Base-by-base conservation (phyloP, 2,113 vertebrate genomes). In the Psittacula cyanocephala region DNA sequence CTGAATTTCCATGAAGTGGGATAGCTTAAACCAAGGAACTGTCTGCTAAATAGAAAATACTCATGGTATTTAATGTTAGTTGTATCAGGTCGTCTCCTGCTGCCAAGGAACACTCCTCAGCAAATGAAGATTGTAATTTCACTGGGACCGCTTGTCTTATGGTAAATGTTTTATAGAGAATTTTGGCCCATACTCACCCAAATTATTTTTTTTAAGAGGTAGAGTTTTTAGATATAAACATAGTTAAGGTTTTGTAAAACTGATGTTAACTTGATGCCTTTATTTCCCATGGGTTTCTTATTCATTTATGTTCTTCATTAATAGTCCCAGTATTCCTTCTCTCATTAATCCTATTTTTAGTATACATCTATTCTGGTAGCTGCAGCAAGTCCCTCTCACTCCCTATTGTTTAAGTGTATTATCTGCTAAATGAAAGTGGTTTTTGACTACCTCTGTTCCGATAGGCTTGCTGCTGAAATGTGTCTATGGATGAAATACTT, bases 301-400 rank as follows among this genome's bases (percentile, higher is more conserved):
- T 95, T 95, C 88, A 88, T 92, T 97, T 96, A 83, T 94, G 95
- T 75, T 85, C 60, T 97, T 97, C 95, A 37, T 97, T 97, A 96
- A 92, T 77, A 92, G 93, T 81, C 87, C 88, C 93, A 88, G 86
- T 94, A 80, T 97, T 95, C 92, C 88, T 97, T 85, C 91, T 93
- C 95, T 96, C 95, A 62, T 97, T 96, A 98, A 94, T 96, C 96
- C 96, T 94, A 62, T 91, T 92, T 86, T 94, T 92, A 91, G 86
- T 74, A 59, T 71, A 88, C 78, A 62, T 82, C 96, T 82, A 74
- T 82, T 96, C 95, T 77, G 65, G 83, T 55, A 78, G 85, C 85
- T 77, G 65, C 47, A 39, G 47, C 22, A 22, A 46, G 47, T 39
- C 60, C 74, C 70, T 37, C 8, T 63, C 35, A 6, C 62, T 55